Evolutionary conservation across 2,888 invertebrate genomes (phyloP).

Genomic region (Clitarchus hookeri): DNA sequence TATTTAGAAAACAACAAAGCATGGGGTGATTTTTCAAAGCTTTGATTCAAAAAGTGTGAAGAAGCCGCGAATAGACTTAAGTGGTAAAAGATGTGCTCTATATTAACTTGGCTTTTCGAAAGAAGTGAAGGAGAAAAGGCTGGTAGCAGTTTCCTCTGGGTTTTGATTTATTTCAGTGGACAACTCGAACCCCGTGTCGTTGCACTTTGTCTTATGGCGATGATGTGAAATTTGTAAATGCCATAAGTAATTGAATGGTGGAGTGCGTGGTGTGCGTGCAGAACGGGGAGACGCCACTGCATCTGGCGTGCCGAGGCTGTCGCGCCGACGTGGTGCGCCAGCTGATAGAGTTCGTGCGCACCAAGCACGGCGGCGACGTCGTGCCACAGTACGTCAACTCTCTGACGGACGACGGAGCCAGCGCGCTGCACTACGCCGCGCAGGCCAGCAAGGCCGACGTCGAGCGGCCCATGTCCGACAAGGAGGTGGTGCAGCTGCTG

Average conservation of each 20-base stretch:
- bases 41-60: too few relatives aligned
- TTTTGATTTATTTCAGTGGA: too few relatives aligned
- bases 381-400: slow-evolving; percentile 87
- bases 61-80: too few relatives aligned
- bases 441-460: slow-evolving; percentile 85
- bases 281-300: slow-evolving; percentile 94
- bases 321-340: slow-evolving; percentile 84
- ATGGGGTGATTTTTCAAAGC: too few relatives aligned
- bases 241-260: neutral
- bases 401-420: slow-evolving; percentile 89
- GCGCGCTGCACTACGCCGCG: slow-evolving; percentile 92
- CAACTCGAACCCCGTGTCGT: too few relatives aligned
- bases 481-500: slow-evolving; percentile 84
- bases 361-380: slow-evolving; percentile 73
- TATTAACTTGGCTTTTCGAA: too few relatives aligned
- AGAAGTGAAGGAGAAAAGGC: too few relatives aligned
- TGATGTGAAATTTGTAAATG: too few relatives aligned
- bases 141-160: too few relatives aligned
- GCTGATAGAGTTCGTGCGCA: slow-evolving; percentile 81
- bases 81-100: too few relatives aligned
- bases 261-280: slow-evolving; percentile 52
- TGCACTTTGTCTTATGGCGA: too few relatives aligned
- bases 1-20: too few relatives aligned
- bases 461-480: slow-evolving; percentile 70
- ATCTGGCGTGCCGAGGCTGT: slow-evolving; percentile 88